Conservation (phyloP, 2,888 invertebrate species). For the Holacanthella duospinosa region DNA sequence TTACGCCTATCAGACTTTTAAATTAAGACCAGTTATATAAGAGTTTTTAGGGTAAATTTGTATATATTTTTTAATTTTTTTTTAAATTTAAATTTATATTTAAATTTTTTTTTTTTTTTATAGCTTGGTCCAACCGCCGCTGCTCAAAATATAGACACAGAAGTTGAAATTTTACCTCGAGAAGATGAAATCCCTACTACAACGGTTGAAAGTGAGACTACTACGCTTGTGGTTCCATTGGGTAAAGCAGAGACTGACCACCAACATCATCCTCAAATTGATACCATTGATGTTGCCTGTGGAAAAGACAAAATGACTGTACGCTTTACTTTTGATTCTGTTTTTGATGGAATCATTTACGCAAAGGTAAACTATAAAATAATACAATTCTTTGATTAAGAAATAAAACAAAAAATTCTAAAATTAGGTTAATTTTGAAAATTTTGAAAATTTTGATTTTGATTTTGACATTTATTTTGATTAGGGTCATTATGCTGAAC, state of each 20-base stretch:
- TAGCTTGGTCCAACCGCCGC: background rate
- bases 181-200: background rate
- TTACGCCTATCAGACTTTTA: too few relatives aligned
- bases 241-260: slow-evolving; percentile 9
- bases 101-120: background rate
- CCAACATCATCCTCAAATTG: slow-evolving; percentile 63
- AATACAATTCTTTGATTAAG: background rate
- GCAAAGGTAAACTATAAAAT: too few relatives aligned
- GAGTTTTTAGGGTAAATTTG: too few relatives aligned
- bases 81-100: too few relatives aligned
- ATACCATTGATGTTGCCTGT: slow-evolving; percentile 62
- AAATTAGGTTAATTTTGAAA: too few relatives aligned
- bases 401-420: background rate
- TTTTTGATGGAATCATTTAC: slow-evolving; percentile 67
- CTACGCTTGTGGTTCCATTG: background rate
- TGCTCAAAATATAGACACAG: background rate
- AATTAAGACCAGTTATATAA: too few relatives aligned
- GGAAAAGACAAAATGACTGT: slow-evolving; percentile 75
- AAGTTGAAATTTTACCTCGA: background rate
- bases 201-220: background rate
- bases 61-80: too few relatives aligned
- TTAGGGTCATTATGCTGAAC: slow-evolving; percentile 55
- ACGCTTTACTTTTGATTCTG: slow-evolving; percentile 63
- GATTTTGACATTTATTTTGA: too few relatives aligned
- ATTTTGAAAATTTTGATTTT: too few relatives aligned